A percentile compares a stretch with the other conserved stretches of the same genome.
Evolutionary conservation across 2,797 vertebrate species (phyloP).

Genomic region (Pipistrellus kuhlii): DNA sequence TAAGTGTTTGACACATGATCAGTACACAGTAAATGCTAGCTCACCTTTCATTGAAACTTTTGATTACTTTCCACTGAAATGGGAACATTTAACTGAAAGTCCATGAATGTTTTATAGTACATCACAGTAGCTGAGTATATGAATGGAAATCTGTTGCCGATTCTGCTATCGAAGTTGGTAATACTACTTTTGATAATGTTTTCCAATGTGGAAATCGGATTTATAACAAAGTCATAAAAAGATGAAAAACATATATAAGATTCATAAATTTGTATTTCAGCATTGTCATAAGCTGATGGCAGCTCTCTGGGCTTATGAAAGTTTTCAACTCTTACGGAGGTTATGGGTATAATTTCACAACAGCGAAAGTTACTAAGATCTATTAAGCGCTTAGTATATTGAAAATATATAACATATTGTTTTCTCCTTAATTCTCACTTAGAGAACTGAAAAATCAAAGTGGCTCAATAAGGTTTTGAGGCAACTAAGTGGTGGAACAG

Average conservation of each 20-base stretch:
- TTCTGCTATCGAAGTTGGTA: not conserved
- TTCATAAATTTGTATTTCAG: slow-evolving; percentile 26
- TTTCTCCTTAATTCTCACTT: not conserved
- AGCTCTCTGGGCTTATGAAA: not conserved
- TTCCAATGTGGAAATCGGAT: not conserved
- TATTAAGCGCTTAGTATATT: not conserved
- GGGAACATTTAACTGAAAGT: not conserved
- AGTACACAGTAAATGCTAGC: not conserved
- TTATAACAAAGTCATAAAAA: not conserved
- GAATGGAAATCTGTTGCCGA: not conserved
- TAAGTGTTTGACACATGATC: not conserved
- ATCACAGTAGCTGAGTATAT: not conserved
- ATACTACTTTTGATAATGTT: not conserved
- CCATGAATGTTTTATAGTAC: not conserved
- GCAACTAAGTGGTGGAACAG: not conserved
- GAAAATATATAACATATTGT: not conserved
- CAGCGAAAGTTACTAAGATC: not conserved
- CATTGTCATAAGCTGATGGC: not conserved
- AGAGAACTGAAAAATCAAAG: not conserved
- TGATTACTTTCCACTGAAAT: not conserved
- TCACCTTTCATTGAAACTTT: slow-evolving; percentile 4
- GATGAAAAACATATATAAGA: not conserved
- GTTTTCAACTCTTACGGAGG: not conserved
- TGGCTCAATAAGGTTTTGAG: not conserved
- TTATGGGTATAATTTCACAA: not conserved